Evolutionary conservation across 2,888 invertebrate species (phyloP).

Genomic region (Galeruca laticollis): DNA sequence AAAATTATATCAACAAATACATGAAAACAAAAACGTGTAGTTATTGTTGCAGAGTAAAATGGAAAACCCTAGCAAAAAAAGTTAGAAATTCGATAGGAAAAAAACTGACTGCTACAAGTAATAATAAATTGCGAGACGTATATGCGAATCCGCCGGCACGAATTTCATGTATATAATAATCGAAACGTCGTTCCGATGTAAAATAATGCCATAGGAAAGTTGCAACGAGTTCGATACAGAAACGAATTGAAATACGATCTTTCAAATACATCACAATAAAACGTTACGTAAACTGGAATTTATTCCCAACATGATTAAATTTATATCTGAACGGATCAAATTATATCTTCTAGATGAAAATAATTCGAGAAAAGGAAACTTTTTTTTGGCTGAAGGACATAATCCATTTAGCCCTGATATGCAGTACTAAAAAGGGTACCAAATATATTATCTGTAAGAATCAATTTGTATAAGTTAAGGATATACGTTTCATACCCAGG

Average conservation of each 20-base stretch:
- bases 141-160: background rate
- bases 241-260: slow-evolving; percentile 5
- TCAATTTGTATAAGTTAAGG: too few relatives aligned
- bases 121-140: slow-evolving; percentile 4
- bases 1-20: too few relatives aligned
- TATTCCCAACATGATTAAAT: background rate
- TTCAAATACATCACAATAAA: background rate
- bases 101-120: background rate
- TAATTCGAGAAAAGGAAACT: too few relatives aligned
- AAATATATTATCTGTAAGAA: too few relatives aligned
- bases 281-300: background rate
- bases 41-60: too few relatives aligned
- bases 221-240: background rate
- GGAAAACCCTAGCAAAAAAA: too few relatives aligned
- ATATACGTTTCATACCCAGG: too few relatives aligned
- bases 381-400: too few relatives aligned
- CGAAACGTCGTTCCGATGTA: slow-evolving; percentile 8
- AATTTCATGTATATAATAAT: slow-evolving; percentile 14
- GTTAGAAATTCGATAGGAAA: too few relatives aligned
- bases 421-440: too few relatives aligned
- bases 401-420: too few relatives aligned
- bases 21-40: too few relatives aligned
- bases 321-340: background rate
- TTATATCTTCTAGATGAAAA: background rate
- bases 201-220: slow-evolving; percentile 8